These are phyloP conservation scores for Eudiplozoon nipponicum DNA, from an alignment of 2,888 invertebrate species.

Conservation along the genomic window DNA sequence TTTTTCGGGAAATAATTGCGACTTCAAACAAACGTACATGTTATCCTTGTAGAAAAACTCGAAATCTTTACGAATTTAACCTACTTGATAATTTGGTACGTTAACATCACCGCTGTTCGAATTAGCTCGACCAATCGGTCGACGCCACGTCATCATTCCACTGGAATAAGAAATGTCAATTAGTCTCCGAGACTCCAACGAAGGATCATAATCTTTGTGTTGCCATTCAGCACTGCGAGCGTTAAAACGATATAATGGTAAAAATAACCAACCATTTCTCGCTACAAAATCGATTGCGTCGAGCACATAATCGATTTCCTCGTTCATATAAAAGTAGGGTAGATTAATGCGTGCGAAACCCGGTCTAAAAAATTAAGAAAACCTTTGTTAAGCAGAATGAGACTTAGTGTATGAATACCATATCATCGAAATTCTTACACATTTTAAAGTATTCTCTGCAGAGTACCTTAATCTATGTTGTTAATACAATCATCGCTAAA, in stretches of 20 bases:
- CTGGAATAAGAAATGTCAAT: constrained; percentile 42
- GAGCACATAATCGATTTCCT: constrained; percentile 45
- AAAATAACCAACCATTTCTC: constrained; percentile 50
- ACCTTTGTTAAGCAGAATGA: too few species aligned
- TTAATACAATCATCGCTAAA: too few species aligned
- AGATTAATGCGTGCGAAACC: constrained; percentile 53
- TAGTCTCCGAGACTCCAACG: constrained; percentile 49
- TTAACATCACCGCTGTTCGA: constrained; percentile 23
- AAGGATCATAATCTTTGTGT: constrained; percentile 41
- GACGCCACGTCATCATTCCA: constrained; percentile 39
- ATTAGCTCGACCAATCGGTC: constrained; percentile 18
- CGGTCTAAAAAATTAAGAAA: too few species aligned
- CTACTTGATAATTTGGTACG: too few species aligned
- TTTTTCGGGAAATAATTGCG: too few species aligned
- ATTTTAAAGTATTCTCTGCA: too few species aligned
- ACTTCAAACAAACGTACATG: too few species aligned
- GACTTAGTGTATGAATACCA: too few species aligned
- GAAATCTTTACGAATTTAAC: too few species aligned
- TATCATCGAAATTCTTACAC: too few species aligned
- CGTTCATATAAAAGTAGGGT: constrained; percentile 48
- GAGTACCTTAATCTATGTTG: too few species aligned
- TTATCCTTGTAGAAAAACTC: too few species aligned
- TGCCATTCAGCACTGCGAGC: constrained; percentile 60
- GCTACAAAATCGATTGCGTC: constrained; percentile 56
- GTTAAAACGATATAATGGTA: constrained; percentile 56